Evolutionary conservation across 2,797 vertebrate genomes (phyloP), one percentile per base, ranked within the genome.

Genomic region (Chloroceryle amazona): DNA sequence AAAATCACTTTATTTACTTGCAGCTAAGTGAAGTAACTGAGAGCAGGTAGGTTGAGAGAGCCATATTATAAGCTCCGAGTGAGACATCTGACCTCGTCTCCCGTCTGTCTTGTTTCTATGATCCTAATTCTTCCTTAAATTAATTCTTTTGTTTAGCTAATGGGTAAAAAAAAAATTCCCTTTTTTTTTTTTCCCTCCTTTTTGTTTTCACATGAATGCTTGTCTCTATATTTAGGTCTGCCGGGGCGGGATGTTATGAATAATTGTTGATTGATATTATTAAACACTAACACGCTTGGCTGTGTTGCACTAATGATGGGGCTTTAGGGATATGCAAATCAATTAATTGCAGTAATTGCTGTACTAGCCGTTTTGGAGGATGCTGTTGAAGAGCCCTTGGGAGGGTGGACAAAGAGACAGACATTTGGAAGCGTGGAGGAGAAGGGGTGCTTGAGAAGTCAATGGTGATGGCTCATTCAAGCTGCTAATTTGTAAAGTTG

Each of bases 281-380:
- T 95, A 95, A 96, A 96, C 78, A 67, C 86, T 92, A 96, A 91
- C 90, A 90, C 61, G 74, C 95, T 96, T 96, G 95, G 86, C 86
- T 96, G 96, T 96, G 86, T 94, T 95, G 95, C 90, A 96, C 91
- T 96, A 96, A 96, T 96, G 95, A 82, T 44, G 74, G 86, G 93
- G 60, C 96, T 93, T 96, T 90, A 94, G 94, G 93, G 95, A 96
- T 95, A 95, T 97, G 94, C 93, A 96, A 96, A 97, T 96, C 86
- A 89, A 89, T 97, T 95, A 97, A 97, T 94, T 94, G 94, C 81
- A 73, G 87, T 86, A 94, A 95, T 90, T 95, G 94, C 88, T 81
- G 76, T 81, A 86, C 91, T 91, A 82, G 93, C 78, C 87, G 60
- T 71, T 96, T 94, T 89, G 90, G 90, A 95, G 86, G 83, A 90